Base-by-base conservation (phyloP, 2,113 vertebrate genomes). In the Gymnorhina tibicen region DNA sequence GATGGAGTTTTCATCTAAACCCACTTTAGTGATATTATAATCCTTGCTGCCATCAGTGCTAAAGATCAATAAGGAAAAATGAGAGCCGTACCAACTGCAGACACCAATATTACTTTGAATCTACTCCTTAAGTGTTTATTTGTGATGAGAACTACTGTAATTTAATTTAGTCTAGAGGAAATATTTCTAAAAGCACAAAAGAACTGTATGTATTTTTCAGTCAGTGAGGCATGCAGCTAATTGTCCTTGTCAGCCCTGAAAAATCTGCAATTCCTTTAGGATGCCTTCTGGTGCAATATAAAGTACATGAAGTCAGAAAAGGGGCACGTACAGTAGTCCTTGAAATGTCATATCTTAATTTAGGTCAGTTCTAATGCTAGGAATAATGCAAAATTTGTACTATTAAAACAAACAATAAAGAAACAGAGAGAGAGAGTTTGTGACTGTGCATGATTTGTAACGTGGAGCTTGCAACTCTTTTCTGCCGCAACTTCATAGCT, bases 231-330 rank as follows among this genome's bases (percentile, higher is more conserved):
- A 7, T 37, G 49, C 77, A 63, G 69, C 58, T 83, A 20, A 46
- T 60, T 79, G 68, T 85, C 78, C 81, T 89, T 89, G 85, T 70
- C 76, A 93, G 86, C 59, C 75, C 64, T 77, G 75, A 84, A 84
- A 82, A 91, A 84, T 88, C 42, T 95, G 70, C 67, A 73, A 0
- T 86, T 96, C 75, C 86, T 91, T 92, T 89, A 78, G 95, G 69
- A 81, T 87, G 73, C 60, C 55, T 92, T 39, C 33, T 88, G 80
- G 60, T 81, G 46, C n/a, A 39, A 4, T n/a, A 20, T 64, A 64
- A 87, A 91, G 80, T 78, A 70, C 9, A 7, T 37, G 18, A 69
- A 87, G 44, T 52, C 56, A 78, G 64, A 63, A 81, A 81, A 81
- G 37, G 47, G 39, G 9, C 42, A 55, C 0, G 0, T 81, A 81